Evolutionary conservation across 2,113 vertebrate species (phyloP), one percentile per base, ranked within the genome.

Genomic region (Semnopithecus entellus): DNA sequence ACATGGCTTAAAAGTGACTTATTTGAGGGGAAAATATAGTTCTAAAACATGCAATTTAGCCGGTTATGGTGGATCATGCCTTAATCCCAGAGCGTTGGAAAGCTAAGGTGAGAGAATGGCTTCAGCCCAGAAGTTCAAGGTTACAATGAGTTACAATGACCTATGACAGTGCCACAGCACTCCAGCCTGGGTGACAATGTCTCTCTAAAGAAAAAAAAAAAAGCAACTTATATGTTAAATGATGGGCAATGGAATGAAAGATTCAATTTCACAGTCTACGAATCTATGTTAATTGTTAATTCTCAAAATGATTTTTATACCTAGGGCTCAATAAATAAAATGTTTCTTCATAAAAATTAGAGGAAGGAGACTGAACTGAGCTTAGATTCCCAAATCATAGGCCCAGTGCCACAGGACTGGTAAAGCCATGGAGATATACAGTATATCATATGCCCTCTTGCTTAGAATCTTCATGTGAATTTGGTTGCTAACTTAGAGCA

Each of bases 291-390:
- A 87, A 79, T 79, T 92, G 16, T 94, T 81, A 3, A 57, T 85
- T 88, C 43, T 61, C 16, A 32, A 78, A 95, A 70, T 95, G 14
- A 80, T 78, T 88, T 92, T 88, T 70, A n/a, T 89, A 88, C 2
- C 11, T 32, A 79, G 2, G 22, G 6, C 59, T 93, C 43, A 91
- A 94, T 94, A 30, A 94, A 50, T 55, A 82, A 57, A 38, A 20
- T 6, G 22, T 73, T 88, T 75, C 68, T 84, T 91, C 43, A 79
- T 59, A 59, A 95, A 72, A 87, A 55, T 68, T 17, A 73, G 50
- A 88, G 18, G 17, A 80, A 93, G 52, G 79, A 61, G 38, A 61
- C 27, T 8, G 35, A 86, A 27, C 18, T 40, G n/a, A 88, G 13
- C 4, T 93, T 90, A 59, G 17, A 22, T 93, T 84, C 6, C 3